Base-by-base conservation (phyloP, 2,888 invertebrate species). In the Sphecodes monilicornis region DNA sequence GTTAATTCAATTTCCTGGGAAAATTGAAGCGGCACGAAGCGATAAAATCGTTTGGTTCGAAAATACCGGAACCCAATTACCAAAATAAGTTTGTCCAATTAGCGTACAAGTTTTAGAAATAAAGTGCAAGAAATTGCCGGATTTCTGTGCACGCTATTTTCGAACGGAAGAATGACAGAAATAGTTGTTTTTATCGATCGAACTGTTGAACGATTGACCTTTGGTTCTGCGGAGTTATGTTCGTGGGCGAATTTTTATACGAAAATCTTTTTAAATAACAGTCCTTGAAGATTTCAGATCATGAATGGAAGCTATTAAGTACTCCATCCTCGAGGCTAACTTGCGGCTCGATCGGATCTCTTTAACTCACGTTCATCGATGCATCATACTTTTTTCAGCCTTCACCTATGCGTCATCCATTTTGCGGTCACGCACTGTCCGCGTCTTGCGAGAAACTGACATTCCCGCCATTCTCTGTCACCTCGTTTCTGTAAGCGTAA, bases 361-460 rank as follows among this genome's bases (percentile, higher is more conserved):
- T 72, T 87, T 74, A 68, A 78, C 81, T 88, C 86, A 85, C 89
- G 86, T 84, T 82, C 78, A 74, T 86, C 85, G 84, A 88, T 91
- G 83, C 84, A 90, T 91, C 90, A 88, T 89, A 84, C 88, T 88
- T 66, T 87, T 89, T 86, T 77, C 81, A 76, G 43, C 83, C 82
- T 88, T 90, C 91, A 79, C 81, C 82, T 80, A 80, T 77, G 73
- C 84, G 76, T 87, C 86, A 86, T 87, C 86, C 87, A 84, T 84
- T 89, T 81, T 77, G 78, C 78, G 73, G 69, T 78, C 77, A 73
- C 76, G 80, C 76, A 73, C 78, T 71, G 70, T 84, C 70, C 81
- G 73, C 79, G 86, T 80, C 77, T 80, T 74, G 72, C 80, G 78
- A 80, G 66, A 26, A 73, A 82, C 82, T 75, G 86, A 76, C 86